phyloP scores from a whole-genome alignment of 2,888 invertebrate genomes.

The Thecophora atra region DNA sequence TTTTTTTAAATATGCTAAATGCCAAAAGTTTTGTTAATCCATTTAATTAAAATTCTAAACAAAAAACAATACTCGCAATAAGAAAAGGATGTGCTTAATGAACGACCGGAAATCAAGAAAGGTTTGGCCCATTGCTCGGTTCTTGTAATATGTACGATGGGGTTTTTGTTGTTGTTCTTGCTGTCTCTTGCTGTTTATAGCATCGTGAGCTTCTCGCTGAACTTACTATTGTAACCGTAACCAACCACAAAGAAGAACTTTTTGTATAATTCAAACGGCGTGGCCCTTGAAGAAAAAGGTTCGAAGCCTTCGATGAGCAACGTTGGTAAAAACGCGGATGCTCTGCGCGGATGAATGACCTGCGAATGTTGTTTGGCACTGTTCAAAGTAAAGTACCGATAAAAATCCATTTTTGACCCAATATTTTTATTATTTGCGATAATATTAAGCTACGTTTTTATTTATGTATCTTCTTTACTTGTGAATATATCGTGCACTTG shows the following conservation, averaged over 20 bases:
- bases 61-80: background rate
- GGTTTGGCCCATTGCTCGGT: slow-evolving; percentile 46
- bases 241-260: slow-evolving; percentile 25
- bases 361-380: background rate
- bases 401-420: too few species aligned
- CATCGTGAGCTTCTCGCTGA: slow-evolving; percentile 3
- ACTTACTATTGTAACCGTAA: slow-evolving; percentile 18
- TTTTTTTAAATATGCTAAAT: background rate
- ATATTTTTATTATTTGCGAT: too few species aligned
- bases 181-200: background rate
- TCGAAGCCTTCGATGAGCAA: slow-evolving; percentile 1
- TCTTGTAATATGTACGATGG: background rate
- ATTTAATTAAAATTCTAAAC: background rate
- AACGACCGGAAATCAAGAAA: slow-evolving; percentile 47
- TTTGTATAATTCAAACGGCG: slow-evolving; percentile 19
- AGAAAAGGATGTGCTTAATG: slow-evolving; percentile 10
- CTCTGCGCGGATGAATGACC: background rate
- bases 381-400: too few species aligned
- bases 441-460: too few species aligned
- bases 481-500: too few species aligned
- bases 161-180: slow-evolving; percentile 3
- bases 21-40: background rate
- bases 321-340: background rate
- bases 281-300: background rate
- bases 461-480: too few species aligned